Base-by-base conservation (phyloP, 2,888 invertebrate genomes). In the Dendrolimus houi region DNA sequence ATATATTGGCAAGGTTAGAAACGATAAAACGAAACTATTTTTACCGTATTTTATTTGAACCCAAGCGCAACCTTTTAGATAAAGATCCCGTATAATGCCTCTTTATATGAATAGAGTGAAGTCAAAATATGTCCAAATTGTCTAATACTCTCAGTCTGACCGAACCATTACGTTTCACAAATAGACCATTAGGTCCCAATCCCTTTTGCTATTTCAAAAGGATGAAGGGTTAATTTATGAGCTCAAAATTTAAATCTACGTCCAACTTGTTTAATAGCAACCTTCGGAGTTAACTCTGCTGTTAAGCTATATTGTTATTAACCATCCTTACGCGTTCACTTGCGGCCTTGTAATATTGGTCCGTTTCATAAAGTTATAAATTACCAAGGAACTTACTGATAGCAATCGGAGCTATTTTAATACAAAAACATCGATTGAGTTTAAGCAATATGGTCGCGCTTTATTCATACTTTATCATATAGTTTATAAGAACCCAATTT, bases 191-290 rank as follows among this genome's bases (percentile, higher is more conserved):
- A 87, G 81, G 83, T 82, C 85, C 85, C 87, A 85, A 86, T 87
- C 88, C 87, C 87, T 87, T 29, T 87, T 79, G 86, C 89, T 85
- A 87, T 88, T 88, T 85, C 86, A 85, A 87, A 88, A 88, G 89
- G 88, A 87, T 85, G 88, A 84, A 85, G 88, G 89, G 87, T 88
- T 87, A 90, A 87, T 88, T 89, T 90, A 89, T 79, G 86, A 87
- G 86, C 87, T 87, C 83, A 86, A 88, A 88, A 90, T 87, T 87
- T 90, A 88, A 89, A 89, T 89, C 87, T 88, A 88, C 85, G 83
- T 77, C 79, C 81, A 85, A 86, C 83, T 87, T 86, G 84, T 84
- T 83, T 85, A 85, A 87, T 83, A 79, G 81, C 77, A 81, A 81
- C 83, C 81, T 79, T 72, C 72, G 78, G 84, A 82, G 85, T 85